phyloP scores from a whole-genome alignment of 2,888 invertebrate species.

The Thelaira solivaga region DNA sequence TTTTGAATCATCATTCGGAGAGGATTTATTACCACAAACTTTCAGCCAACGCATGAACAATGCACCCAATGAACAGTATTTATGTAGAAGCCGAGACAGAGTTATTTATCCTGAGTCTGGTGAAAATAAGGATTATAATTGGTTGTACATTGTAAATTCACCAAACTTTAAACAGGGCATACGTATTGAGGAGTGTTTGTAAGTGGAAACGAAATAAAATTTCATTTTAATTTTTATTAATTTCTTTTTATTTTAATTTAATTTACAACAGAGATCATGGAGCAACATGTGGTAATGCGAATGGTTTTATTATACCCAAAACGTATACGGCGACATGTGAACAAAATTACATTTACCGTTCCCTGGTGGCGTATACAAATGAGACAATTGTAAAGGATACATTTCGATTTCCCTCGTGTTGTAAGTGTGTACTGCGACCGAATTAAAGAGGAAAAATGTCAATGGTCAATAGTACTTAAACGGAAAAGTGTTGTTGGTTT shows the following conservation, averaged over 20 bases:
- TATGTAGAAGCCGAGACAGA: slow-evolving; percentile 77
- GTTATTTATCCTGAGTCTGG: slow-evolving; percentile 82
- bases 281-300: slow-evolving; percentile 74
- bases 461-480: not conserved
- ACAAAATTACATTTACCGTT: slow-evolving; percentile 80
- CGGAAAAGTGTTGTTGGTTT: too few species aligned
- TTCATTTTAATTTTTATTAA: not conserved
- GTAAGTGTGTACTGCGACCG: slow-evolving; percentile 80
- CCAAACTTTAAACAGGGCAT: slow-evolving; percentile 84
- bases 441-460: not conserved
- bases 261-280: slow-evolving; percentile 75
- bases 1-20: slow-evolving; percentile 72
- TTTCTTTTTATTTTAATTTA: not conserved
- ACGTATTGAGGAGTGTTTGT: slow-evolving; percentile 85
- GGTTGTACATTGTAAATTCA: slow-evolving; percentile 86
- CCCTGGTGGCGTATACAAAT: slow-evolving; percentile 79
- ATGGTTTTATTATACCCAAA: slow-evolving; percentile 64
- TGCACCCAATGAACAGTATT: slow-evolving; percentile 73
- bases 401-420: slow-evolving; percentile 85
- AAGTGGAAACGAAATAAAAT: slow-evolving; percentile 73
- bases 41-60: slow-evolving; percentile 78
- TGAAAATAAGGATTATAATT: slow-evolving; percentile 80
- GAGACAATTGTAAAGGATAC: slow-evolving; percentile 77
- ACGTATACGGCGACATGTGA: slow-evolving; percentile 77
- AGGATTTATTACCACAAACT: slow-evolving; percentile 75